Evolutionary conservation across 2,888 invertebrate species (phyloP), one percentile per base, ranked within the genome.

Genomic region (Hoplodrina ambigua): DNA sequence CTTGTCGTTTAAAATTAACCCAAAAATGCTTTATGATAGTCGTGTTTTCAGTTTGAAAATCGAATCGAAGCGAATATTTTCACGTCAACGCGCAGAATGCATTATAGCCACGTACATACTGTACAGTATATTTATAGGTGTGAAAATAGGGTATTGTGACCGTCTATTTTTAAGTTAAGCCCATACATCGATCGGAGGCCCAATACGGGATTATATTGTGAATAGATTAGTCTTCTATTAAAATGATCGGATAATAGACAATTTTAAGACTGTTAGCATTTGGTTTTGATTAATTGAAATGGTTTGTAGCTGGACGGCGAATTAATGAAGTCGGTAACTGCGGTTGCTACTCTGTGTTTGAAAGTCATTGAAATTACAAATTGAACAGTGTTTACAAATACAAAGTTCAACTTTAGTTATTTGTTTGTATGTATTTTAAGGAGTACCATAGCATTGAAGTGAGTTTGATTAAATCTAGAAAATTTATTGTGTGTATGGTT

Each of bases 131-230:
- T 58, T 54, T 52, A 58, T 53, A 65, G 62, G 56, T 46, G 25
- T 58, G 53, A 61, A 30, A 60, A 56, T 57, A 80, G 68, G 80
- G 67, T 53, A 66, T 59, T 62, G 25, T 60, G 66, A 15, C 49
- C 44, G 37, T 53, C 62, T 78, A 78, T 78, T 78, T 75, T 75
- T 78, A 75, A 17, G 8, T 8, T 37, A 50, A 63, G 30, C 53
- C 17, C 17, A 52, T 62, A 50, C 37, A 56, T 17, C 56, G 78
- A 80, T 78, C 76, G 77, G 41, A 50, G 44, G 46, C 20, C 11
- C 52, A 30, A 69, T 62, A 63, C 44, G 25, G 25, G 54, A 52
- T 56, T 17, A 54, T 52, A 56, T 46, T 46, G 50, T 66, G 76
- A 69, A 78, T 80, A 59, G 69, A 55, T 80, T 65, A 75, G 25